phyloP scores from a whole-genome alignment of 1,140 invertebrate genomes.

The Drosophila arizonae region DNA sequence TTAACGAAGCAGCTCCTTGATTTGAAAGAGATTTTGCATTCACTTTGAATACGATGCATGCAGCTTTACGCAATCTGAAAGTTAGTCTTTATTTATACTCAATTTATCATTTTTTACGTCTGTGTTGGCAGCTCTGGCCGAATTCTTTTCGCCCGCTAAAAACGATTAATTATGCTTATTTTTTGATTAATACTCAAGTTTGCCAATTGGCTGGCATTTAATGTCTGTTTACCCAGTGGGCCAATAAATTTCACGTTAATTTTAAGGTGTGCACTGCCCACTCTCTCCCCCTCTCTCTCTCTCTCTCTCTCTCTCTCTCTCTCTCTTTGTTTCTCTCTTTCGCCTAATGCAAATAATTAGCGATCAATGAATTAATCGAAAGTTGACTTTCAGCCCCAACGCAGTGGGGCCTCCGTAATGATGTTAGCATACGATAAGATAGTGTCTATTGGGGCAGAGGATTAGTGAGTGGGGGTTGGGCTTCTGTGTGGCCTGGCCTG shows the following conservation, averaged over 20 bases:
- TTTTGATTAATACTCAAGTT: slow-evolving; percentile 7
- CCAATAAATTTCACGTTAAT: slow-evolving; percentile 39
- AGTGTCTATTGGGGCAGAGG: slow-evolving; percentile 16
- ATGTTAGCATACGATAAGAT: slow-evolving; percentile 68
- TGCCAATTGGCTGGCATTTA: slow-evolving; percentile 18
- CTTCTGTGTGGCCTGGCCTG: neutral
- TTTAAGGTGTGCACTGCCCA: slow-evolving; percentile 9
- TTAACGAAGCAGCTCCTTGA: too few species aligned
- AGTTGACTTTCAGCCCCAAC: slow-evolving; percentile 23
- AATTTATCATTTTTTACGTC: too few species aligned
- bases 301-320: neutral
- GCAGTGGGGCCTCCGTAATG: slow-evolving; percentile 8
- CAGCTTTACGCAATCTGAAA: too few species aligned
- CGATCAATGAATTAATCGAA: slow-evolving; percentile 63
- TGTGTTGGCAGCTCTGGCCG: too few species aligned
- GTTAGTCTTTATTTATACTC: too few species aligned
- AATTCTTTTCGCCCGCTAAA: neutral
- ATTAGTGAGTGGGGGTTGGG: slow-evolving; percentile 11
- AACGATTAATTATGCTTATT: slow-evolving; percentile 63
- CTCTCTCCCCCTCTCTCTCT: neutral
- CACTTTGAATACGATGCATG: too few species aligned
- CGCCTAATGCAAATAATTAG: slow-evolving; percentile 46
- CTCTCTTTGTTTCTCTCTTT: neutral
- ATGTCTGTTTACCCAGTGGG: slow-evolving; percentile 38
- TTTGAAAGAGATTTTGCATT: too few species aligned